Conservation (phyloP, 2,113 vertebrate species). For the Neogobius melanostomus region DNA sequence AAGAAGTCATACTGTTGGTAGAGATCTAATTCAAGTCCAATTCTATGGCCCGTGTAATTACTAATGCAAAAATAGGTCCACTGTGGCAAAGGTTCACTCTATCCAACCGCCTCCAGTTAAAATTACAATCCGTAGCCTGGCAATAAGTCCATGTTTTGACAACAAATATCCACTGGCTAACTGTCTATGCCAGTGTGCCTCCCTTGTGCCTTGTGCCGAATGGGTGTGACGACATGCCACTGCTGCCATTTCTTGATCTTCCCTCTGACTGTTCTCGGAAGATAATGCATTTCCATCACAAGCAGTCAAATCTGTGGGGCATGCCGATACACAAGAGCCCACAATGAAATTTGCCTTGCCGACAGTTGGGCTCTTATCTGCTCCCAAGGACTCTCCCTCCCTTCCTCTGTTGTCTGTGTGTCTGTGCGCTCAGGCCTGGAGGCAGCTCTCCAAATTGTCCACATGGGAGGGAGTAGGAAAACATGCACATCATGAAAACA, state of each 20-base stretch:
- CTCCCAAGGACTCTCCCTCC: conserved; percentile 36
- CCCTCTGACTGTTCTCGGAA: conserved; percentile 44
- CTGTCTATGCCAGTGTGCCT: conserved; percentile 29
- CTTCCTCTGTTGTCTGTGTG: conserved; percentile 28
- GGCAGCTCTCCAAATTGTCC: conserved; percentile 25
- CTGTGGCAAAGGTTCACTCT: background rate
- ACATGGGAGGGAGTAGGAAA: conserved; percentile 24
- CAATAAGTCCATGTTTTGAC: conserved; percentile 21
- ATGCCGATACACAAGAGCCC: conserved; percentile 18
- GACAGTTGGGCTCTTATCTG: conserved; percentile 41
- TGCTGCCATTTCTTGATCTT: conserved; percentile 39
- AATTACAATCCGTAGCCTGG: background rate
- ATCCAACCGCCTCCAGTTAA: background rate
- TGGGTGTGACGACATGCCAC: conserved; percentile 36
- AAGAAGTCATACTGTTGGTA: background rate
- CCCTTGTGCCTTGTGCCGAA: conserved; percentile 39
- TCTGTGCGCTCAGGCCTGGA: conserved; percentile 16
- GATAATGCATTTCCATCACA: conserved; percentile 54
- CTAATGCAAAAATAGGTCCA: background rate
- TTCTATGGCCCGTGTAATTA: background rate
- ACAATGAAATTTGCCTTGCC: conserved; percentile 22
- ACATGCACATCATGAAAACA: conserved; percentile 28
- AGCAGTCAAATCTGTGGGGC: conserved; percentile 40
- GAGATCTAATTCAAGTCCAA: background rate
- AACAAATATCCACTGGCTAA: conserved; percentile 2